Conservation (phyloP, 2,113 vertebrate genomes). For the Cynocephalus volans region DNA sequence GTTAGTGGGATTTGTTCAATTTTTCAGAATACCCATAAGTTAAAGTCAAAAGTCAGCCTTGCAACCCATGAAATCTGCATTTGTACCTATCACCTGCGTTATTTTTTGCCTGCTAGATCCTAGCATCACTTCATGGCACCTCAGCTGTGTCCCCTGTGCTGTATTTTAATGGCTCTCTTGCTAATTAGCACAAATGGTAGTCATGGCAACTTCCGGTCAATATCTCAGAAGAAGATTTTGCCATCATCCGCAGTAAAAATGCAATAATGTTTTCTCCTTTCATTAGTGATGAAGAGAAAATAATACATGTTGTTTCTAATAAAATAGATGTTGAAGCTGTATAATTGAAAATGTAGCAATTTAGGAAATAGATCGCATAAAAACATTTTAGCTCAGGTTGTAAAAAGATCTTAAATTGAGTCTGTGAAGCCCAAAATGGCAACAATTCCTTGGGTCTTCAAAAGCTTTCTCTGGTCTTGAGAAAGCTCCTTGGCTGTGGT, state of each 20-base stretch:
- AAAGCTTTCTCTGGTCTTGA: neutral
- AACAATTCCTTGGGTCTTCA: neutral
- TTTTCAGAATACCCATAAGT: neutral
- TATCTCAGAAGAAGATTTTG: slow-evolving; percentile 36
- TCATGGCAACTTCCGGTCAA: neutral
- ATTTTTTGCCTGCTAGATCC: neutral
- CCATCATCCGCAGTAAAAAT: neutral
- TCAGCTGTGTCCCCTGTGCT: neutral
- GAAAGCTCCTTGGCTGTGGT: neutral
- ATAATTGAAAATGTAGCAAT: slow-evolving; percentile 21
- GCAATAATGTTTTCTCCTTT: slow-evolving; percentile 29
- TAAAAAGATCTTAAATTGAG: slow-evolving; percentile 1
- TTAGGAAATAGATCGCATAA: neutral
- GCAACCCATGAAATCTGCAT: neutral
- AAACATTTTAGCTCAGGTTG: neutral
- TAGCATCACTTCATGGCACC: neutral
- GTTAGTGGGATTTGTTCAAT: neutral
- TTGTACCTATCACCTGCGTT: neutral
- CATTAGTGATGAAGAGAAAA: neutral
- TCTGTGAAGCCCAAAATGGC: neutral
- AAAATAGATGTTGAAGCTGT: neutral
- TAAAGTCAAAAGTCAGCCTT: neutral
- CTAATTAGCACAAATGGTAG: neutral
- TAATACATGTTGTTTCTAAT: neutral
- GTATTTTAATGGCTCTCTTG: slow-evolving; percentile 33